Base-by-base conservation (phyloP, 2,113 vertebrate species). In the Heterotilapia buettikoferi region DNA sequence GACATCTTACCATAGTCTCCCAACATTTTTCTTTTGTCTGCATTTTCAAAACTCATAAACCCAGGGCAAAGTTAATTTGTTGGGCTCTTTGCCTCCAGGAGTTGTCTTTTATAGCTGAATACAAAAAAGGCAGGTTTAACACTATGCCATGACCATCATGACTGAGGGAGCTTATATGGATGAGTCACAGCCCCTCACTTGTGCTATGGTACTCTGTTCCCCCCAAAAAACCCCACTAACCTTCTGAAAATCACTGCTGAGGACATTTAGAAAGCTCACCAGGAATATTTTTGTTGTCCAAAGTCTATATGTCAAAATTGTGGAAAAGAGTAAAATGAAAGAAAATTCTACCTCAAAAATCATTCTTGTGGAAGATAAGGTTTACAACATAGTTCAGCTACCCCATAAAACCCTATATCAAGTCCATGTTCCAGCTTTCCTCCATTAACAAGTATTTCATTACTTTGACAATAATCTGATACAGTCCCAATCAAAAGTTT, bases 91-190 rank as follows among this genome's bases (percentile, higher is more conserved):
- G 50, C 18, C 47, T 19, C 18, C 47, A 52, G 47, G 18, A 52
- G 8, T 52, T 52, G 45, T 47, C 19, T 53, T 21, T 54, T 6
- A 54, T 0, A 0, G n/a, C 9, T 0, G 52, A 54, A 54, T 54
- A 54, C n/a, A 54, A 21, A 54, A 54, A 6, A 21, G 52, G 52
- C n/a, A 4, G 31, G n/a, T 56, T 54, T 54, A 21, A 21, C n/a
- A 54, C 52, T 0, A 53, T n/a, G n/a, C 3, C n/a, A 24, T 24
- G 24, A 24, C 24, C 24, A 21, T 54, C n/a, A 4, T 54, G 53
- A 54, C 53, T 6, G n/a, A 24, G 8, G 33, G 8, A 57, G 54
- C 54, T 24, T 26, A 24, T 56, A 13, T 57, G 54, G 54, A 26
- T 57, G 54, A 57, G 2, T 57, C 54, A 8, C 54, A 57, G 54